phyloP scores from a whole-genome alignment of 2,888 invertebrate species.

The Nineta flava region DNA sequence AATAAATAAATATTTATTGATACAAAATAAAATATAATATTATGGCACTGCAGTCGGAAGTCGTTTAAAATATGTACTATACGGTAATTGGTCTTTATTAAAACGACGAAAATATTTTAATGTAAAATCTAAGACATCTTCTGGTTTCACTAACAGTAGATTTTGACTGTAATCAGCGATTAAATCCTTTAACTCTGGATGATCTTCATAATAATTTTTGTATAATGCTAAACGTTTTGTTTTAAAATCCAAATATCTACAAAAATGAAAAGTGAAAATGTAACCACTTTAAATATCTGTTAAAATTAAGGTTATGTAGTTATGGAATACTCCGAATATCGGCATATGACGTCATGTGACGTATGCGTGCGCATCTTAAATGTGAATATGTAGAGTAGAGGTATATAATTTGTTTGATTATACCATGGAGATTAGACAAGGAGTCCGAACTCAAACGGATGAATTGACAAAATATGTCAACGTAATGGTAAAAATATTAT shows the following conservation, averaged over 20 bases:
- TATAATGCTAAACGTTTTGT: constrained; percentile 31
- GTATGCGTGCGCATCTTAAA: no score
- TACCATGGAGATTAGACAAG: no score
- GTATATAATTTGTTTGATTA: no score
- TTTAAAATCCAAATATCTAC: constrained; percentile 20
- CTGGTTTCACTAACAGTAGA: constrained; percentile 37
- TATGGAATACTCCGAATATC: no score
- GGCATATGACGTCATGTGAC: no score
- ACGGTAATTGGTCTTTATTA: constrained; percentile 13
- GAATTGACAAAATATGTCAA: no score
- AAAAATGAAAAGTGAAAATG: no score
- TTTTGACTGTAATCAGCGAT: constrained; percentile 44
- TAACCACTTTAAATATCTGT: no score
- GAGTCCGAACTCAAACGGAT: no score
- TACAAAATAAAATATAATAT: not conserved
- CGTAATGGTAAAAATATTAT: no score
- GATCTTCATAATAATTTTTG: constrained; percentile 39
- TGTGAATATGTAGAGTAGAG: no score
- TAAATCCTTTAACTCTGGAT: constrained; percentile 36
- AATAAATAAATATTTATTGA: not conserved
- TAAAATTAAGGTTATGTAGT: no score
- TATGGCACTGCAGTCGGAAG: not conserved
- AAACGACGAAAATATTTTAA: constrained; percentile 35
- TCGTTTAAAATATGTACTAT: constrained; percentile 1
- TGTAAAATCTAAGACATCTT: constrained; percentile 38